phyloP scores from a whole-genome alignment of 1,140 invertebrate species.

The Brachionus manjavacas region DNA sequence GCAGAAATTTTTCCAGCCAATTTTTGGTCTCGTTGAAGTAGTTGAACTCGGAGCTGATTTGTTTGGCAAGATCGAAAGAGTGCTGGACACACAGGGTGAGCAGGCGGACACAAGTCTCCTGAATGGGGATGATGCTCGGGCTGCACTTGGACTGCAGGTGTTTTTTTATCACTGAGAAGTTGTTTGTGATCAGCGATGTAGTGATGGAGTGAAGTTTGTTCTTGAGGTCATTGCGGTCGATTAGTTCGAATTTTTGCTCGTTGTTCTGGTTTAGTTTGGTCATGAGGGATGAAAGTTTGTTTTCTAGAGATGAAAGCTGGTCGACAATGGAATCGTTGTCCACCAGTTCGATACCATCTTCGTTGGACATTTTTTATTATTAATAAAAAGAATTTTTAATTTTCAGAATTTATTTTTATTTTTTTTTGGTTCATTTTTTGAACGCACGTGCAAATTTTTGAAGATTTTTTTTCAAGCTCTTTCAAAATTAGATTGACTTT shows the following conservation, averaged over 20 bases:
- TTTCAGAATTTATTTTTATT: background rate
- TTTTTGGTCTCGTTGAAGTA: slow-evolving; percentile 35
- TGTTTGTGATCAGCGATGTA: background rate
- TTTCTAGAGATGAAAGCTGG: background rate
- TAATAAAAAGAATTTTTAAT: background rate
- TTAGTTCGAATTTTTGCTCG: background rate
- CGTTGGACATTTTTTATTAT: background rate
- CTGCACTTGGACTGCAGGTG: background rate
- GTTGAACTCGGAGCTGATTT: slow-evolving; percentile 23
- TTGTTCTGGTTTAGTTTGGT: background rate
- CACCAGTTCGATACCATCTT: background rate
- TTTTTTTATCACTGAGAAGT: background rate
- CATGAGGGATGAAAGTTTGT: background rate
- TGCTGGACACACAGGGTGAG: background rate
- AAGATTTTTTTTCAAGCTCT: background rate
- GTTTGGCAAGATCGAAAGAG: slow-evolving; percentile 16
- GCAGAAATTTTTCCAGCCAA: slow-evolving; percentile 35
- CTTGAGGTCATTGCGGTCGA: slow-evolving; percentile 25
- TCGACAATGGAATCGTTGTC: background rate
- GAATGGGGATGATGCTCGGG: background rate
- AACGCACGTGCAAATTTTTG: background rate
- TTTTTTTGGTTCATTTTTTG: background rate
- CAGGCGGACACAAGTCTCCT: slow-evolving; percentile 15
- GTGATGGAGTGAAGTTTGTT: background rate
- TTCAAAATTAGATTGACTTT: background rate